Conservation (phyloP, 1,140 invertebrate genomes). For the Wasmannia auropunctata region DNA sequence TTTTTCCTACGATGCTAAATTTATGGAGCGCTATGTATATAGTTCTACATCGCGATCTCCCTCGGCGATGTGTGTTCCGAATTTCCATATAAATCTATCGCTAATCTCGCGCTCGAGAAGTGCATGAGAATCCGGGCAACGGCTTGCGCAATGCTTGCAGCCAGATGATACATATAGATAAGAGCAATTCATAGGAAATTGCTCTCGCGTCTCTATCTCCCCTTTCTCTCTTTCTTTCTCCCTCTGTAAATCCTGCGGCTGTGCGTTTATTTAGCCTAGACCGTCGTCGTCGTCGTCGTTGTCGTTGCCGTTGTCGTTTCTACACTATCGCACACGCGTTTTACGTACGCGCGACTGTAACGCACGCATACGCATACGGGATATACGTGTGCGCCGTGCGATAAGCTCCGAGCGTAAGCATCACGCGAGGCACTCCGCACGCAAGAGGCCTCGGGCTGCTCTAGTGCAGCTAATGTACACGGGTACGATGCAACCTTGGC, state of each 20-base stretch:
- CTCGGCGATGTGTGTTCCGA: not conserved
- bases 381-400: constrained; percentile 2
- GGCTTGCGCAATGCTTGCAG: constrained; percentile 40
- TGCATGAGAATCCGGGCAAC: constrained; percentile 22
- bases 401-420: constrained; percentile 52
- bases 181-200: constrained; percentile 39
- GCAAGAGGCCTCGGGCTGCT: constrained; percentile 26
- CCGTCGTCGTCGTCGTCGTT: not conserved
- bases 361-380: not conserved
- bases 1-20: not conserved
- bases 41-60: not conserved
- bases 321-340: not conserved
- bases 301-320: not conserved
- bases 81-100: constrained; percentile 30
- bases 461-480: constrained; percentile 55
- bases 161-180: constrained; percentile 55
- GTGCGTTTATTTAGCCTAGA: constrained; percentile 56
- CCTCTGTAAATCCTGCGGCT: constrained; percentile 8
- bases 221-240: not conserved
- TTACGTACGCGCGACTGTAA: not conserved
- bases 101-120: constrained; percentile 9
- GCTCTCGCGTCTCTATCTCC: not conserved
- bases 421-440: constrained; percentile 60
- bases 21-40: not conserved
- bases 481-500: constrained; percentile 80